A percentile compares a stretch with the other conserved stretches of the same genome.
phyloP scores from a whole-genome alignment of 2,888 invertebrate genomes.

The Villa cingulata region DNA sequence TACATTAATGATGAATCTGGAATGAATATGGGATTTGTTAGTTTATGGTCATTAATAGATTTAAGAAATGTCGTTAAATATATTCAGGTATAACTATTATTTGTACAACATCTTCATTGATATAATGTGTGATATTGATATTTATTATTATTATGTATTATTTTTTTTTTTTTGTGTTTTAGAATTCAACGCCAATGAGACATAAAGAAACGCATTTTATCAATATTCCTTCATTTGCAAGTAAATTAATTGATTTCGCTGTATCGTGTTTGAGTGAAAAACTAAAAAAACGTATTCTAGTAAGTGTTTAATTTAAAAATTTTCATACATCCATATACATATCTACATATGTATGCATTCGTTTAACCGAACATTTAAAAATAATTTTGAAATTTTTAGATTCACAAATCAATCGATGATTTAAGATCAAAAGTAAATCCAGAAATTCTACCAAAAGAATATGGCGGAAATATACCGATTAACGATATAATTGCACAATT shows the following conservation, averaged over 20 bases:
- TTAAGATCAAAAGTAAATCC: conserved; percentile 55
- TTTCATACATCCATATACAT: conserved; percentile 9
- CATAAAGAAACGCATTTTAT: conserved; percentile 81
- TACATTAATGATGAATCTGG: conserved; percentile 73
- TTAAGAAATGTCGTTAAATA: conserved; percentile 63
- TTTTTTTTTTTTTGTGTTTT: conserved; percentile 22
- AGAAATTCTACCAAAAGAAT: conserved; percentile 70
- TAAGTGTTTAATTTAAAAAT: conserved; percentile 35
- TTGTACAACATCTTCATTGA: too few species aligned
- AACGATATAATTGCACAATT: conserved; percentile 67
- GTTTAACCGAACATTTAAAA: too few species aligned
- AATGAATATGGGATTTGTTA: conserved; percentile 69
- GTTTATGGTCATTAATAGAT: conserved; percentile 68
- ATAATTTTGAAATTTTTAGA: conserved; percentile 35
- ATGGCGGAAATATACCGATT: conserved; percentile 71
- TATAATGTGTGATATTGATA: background rate
- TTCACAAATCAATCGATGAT: conserved; percentile 62
- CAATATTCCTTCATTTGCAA: conserved; percentile 68
- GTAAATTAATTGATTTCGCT: conserved; percentile 69
- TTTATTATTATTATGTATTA: background rate
- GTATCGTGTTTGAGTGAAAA: conserved; percentile 73
- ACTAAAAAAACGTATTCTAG: conserved; percentile 64
- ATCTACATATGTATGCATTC: too few species aligned
- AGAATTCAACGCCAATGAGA: conserved; percentile 82
- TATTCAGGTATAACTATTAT: conserved; percentile 59